Evolutionary conservation across 30 jellyfish, hydroid and myxozoan genomes (phyloP), one percentile per base, ranked within the genome.

Genomic region (Cassiopea xamachana): DNA sequence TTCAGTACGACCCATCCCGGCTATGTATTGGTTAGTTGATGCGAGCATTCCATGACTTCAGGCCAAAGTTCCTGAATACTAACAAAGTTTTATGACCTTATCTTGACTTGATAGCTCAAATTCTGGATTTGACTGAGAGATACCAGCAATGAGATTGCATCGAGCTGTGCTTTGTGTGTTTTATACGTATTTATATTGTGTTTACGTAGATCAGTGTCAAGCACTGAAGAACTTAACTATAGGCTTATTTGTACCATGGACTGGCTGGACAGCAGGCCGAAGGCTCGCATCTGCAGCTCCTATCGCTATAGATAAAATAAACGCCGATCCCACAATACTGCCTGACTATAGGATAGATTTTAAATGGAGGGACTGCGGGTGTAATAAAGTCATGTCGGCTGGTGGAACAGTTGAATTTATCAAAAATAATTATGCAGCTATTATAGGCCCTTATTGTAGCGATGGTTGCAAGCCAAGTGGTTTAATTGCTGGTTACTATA

Each of bases 181-280:
- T 5, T 78, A 50, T 59, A 1, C 51, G 75, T 55, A 48, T 69
- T n/a, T 48, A 47, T 4, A 46, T 9, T 48, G 60, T 67, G 48
- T 46, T 7, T 68, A 39, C 46, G 77, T 51, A 5, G 17, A 19
- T 1, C 19, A 72, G 16, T 71, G 92, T 71, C n/a, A 51, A 19
- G 88, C 89, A 39, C 43, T n/a, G 59, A 69, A 91, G 87, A 89
- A 92, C 50, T 19, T 96, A 68, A 96, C 99, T 0, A 48, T 96
- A 48, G 99, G 99, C 8, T 70, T 96, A 39, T 83, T 96, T 46
- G 96, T 96, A 18, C 99, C 99, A 49, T 92, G 98, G 99, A 92
- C 97, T 14, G 99, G 99, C 18, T 96, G 99, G 99, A 87, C 98
- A 18, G 98, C 81, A 46, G 99, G 99, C 44, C 88, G 73, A 7